phyloP scores from a whole-genome alignment of 2,797 vertebrate species.

The Anabacerthia variegaticeps region DNA sequence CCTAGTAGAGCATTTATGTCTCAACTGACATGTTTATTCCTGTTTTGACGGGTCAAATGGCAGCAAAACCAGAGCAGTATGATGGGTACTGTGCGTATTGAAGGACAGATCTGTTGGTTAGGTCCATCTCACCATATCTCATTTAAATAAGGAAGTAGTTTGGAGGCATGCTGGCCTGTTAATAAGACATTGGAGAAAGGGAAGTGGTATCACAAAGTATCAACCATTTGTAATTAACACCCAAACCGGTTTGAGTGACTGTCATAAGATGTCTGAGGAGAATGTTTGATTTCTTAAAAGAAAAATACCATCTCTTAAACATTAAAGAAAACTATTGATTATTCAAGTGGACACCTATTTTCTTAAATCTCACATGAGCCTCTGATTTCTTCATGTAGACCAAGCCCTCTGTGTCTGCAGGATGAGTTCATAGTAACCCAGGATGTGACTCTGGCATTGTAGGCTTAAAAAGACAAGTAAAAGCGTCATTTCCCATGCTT shows the following conservation, averaged over 20 bases:
- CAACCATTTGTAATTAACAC: not conserved
- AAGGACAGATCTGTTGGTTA: not conserved
- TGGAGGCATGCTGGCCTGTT: not conserved
- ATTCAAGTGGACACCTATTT: not conserved
- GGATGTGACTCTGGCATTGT: not conserved
- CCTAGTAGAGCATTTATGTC: not conserved
- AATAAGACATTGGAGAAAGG: not conserved
- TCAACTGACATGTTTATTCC: not conserved
- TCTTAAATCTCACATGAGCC: not conserved
- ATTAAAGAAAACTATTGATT: not conserved
- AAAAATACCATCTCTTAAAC: not conserved
- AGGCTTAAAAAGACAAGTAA: not conserved
- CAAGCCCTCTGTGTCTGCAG: not conserved
- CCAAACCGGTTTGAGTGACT: not conserved
- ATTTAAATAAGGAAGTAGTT: not conserved
- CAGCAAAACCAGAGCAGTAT: not conserved
- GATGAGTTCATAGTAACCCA: not conserved
- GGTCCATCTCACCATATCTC: not conserved
- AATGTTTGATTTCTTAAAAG: not conserved
- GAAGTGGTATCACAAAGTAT: not conserved
- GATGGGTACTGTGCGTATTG: fast-evolving
- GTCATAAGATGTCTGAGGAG: not conserved
- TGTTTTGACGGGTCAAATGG: not conserved
- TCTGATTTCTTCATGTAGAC: not conserved
- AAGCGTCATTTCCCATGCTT: not conserved